Percentiles rank a stretch among this genome's conserved stretches.
Conservation (phyloP, 2,888 invertebrate genomes). For the Matsumyia berberina region DNA sequence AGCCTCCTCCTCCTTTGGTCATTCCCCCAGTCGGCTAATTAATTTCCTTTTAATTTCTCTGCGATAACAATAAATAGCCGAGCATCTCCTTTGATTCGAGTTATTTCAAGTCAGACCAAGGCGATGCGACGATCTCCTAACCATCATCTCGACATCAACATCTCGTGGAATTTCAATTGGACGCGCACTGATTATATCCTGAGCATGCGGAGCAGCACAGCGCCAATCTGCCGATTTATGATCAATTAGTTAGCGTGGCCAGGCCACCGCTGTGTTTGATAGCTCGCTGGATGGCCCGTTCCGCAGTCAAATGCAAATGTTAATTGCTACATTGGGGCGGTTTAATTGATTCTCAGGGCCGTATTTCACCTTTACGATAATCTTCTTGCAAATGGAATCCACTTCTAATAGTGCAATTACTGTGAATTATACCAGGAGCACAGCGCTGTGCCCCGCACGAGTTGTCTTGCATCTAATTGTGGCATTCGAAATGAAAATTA, state of each 20-base stretch:
- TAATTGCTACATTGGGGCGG: slow-evolving; percentile 60
- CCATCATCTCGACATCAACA: slow-evolving; percentile 35
- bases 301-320: slow-evolving; percentile 50
- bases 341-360: slow-evolving; percentile 62
- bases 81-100: slow-evolving; percentile 24
- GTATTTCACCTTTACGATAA: slow-evolving; percentile 58
- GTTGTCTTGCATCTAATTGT: slow-evolving; percentile 27
- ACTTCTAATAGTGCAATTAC: slow-evolving; percentile 40
- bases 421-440: slow-evolving; percentile 8
- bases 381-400: slow-evolving; percentile 21
- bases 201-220: slow-evolving; percentile 9
- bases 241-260: slow-evolving; percentile 61
- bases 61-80: slow-evolving; percentile 68
- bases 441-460: slow-evolving; percentile 26
- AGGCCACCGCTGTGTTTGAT: slow-evolving; percentile 56
- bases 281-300: slow-evolving; percentile 46
- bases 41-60: slow-evolving; percentile 63
- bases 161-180: slow-evolving; percentile 44
- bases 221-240: slow-evolving; percentile 66
- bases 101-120: slow-evolving; percentile 7
- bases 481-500: slow-evolving; percentile 8
- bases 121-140: neutral
- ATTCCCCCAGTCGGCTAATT: slow-evolving; percentile 40
- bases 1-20: neutral
- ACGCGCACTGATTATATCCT: slow-evolving; percentile 46